Evolutionary conservation across 2,888 invertebrate species (phyloP), one percentile per base, ranked within the genome.

Genomic region (Choristoneura rosaceana): DNA sequence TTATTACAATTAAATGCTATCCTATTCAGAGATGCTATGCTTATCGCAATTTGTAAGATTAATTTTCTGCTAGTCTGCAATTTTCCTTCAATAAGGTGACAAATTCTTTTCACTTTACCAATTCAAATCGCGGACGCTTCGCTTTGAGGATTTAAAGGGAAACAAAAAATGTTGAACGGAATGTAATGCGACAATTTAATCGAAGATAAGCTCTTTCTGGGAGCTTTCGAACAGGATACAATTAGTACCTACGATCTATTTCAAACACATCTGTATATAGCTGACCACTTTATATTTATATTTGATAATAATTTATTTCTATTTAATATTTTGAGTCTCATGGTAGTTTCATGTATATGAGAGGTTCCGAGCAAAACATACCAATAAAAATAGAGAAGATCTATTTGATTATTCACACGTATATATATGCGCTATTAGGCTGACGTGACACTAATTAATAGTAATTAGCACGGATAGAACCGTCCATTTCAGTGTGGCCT

Each of bases 381-480:
- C n/a, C n/a, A 14, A 17, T 17, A 52, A 52, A 52, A 52, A 52
- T 17, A 15, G 38, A 38, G 38, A 7, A 38, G 38, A 38, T 38
- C 15, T 5, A 4, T 5, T 52, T 8, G 5, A 15, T 52, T 17
- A 52, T 17, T 58, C 33, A 43, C 34, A 63, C 59, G 8, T n/a
- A n/a, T 59, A 33, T 14, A 52, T 52, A 14, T 47, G 38, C 34
- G 38, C 34, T 52, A 55, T 67, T 67, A 67, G 55, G 55, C 70
- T 61, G 61, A n/a, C 66, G 71, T 62, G 71, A 62, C 66, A 47
- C 66, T 67, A 62, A 71, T 62, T 55, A 55, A 55, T 55, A 38
- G 52, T 47, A 45, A 71, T 71, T 55, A 71, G 52, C 38, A 66
- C 66, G 61, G 66, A 38, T 55, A 47, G 63, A 64, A 55, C 71